phyloP scores from a whole-genome alignment of 2,113 vertebrate genomes.

The Erpornis zantholeuca region DNA sequence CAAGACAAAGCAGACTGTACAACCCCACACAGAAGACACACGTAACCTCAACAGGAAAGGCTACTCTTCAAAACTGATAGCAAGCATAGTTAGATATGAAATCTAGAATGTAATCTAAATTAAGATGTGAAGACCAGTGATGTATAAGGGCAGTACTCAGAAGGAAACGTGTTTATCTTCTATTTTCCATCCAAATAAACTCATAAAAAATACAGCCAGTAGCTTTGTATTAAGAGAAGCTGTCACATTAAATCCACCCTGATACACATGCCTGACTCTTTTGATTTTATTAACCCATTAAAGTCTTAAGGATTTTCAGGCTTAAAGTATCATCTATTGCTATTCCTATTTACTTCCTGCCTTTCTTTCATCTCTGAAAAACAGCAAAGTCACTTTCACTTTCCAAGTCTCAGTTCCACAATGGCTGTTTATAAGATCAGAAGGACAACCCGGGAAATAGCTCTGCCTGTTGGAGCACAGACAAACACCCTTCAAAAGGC shows the following conservation, averaged over 20 bases:
- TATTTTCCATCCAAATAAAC: not conserved
- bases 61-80: not conserved
- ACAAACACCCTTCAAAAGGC: slow-evolving; percentile 48
- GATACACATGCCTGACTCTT: not conserved
- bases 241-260: not conserved
- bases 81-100: not conserved
- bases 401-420: slow-evolving; percentile 46
- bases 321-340: not conserved
- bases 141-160: not conserved
- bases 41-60: not conserved
- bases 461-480: not conserved
- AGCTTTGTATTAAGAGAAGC: not conserved
- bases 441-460: not conserved
- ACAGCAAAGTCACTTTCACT: slow-evolving; percentile 55
- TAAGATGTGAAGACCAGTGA: not conserved
- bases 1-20: not conserved
- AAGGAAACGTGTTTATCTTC: not conserved
- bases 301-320: not conserved
- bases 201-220: not conserved
- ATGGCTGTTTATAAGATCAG: slow-evolving; percentile 45
- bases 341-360: slow-evolving; percentile 39
- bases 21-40: not conserved
- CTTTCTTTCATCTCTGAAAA: not conserved
- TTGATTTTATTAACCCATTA: slow-evolving; percentile 39
- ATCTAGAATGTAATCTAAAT: not conserved